Evolutionary conservation across 2,113 vertebrate species (phyloP).

Genomic region (Paracanthobrama guichenoti): DNA sequence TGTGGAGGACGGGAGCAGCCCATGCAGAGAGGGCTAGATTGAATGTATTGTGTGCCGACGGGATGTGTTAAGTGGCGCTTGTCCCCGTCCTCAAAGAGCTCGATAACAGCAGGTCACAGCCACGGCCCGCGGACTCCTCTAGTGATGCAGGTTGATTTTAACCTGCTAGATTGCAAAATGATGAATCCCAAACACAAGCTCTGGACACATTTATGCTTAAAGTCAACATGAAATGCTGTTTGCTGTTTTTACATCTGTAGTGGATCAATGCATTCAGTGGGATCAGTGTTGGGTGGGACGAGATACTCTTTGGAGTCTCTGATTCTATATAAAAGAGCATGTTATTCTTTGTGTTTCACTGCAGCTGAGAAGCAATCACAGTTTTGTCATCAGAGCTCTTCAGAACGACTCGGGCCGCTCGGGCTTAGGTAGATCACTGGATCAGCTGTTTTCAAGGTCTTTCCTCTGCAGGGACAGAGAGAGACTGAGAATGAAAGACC

Average conservation of each 20-base stretch:
- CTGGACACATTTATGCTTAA: background rate
- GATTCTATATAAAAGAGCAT: background rate
- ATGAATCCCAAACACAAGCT: background rate
- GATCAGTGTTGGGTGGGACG: background rate
- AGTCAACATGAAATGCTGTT: background rate
- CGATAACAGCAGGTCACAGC: background rate
- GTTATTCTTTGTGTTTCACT: background rate
- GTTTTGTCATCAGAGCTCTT: background rate
- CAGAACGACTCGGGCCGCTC: background rate
- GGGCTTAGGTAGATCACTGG: background rate
- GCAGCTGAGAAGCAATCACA: no score
- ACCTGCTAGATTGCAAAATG: background rate
- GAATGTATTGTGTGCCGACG: background rate
- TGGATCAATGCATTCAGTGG: background rate
- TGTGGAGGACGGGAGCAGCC: background rate
- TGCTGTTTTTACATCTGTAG: background rate
- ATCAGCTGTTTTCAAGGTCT: slow-evolving; percentile 20
- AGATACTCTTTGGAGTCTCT: background rate
- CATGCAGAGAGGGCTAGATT: background rate
- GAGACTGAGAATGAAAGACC: background rate
- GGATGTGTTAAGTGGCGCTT: background rate
- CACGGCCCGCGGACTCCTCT: background rate
- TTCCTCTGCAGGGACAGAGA: background rate
- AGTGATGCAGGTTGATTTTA: background rate
- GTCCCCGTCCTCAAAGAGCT: background rate